Conservation (phyloP, 2,113 vertebrate species). For the Orycteropus afer region DNA sequence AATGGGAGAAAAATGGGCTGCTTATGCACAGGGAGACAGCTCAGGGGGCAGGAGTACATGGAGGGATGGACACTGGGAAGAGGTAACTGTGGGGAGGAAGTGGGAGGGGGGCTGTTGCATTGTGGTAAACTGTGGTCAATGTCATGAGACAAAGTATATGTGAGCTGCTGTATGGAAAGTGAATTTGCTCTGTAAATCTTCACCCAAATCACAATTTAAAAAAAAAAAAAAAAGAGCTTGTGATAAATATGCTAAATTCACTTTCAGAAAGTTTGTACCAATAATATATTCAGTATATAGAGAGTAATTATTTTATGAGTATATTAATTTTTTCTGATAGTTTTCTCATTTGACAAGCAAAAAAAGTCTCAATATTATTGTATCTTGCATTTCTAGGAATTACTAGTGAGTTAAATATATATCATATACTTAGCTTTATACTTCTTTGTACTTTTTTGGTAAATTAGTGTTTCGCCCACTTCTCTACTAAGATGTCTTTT, state of each 20-base stretch:
- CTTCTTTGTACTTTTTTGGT: not conserved
- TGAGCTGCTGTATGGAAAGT: too few relatives aligned
- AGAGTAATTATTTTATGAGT: not conserved
- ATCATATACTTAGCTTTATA: not conserved
- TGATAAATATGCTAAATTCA: not conserved
- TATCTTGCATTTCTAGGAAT: not conserved
- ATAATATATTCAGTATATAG: not conserved
- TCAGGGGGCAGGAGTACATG: too few relatives aligned
- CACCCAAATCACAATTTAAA: too few relatives aligned
- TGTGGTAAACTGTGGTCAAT: too few relatives aligned
- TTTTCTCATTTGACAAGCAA: conserved; percentile 38
- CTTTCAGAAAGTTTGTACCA: not conserved
- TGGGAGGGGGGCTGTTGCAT: too few relatives aligned
- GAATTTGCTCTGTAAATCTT: too few relatives aligned
- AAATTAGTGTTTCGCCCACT: not conserved
- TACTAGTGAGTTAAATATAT: not conserved
- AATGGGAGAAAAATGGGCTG: too few relatives aligned
- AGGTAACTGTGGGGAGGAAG: too few relatives aligned
- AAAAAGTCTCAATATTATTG: not conserved
- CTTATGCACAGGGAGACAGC: too few relatives aligned
- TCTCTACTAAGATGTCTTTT: conserved; percentile 20
- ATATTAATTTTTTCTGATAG: not conserved
- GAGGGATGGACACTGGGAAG: too few relatives aligned
- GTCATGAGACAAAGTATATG: too few relatives aligned
- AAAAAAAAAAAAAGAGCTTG: not conserved